phyloP scores from a whole-genome alignment of 1,140 invertebrate species.

The Stenopsyche tienmushanensis region DNA sequence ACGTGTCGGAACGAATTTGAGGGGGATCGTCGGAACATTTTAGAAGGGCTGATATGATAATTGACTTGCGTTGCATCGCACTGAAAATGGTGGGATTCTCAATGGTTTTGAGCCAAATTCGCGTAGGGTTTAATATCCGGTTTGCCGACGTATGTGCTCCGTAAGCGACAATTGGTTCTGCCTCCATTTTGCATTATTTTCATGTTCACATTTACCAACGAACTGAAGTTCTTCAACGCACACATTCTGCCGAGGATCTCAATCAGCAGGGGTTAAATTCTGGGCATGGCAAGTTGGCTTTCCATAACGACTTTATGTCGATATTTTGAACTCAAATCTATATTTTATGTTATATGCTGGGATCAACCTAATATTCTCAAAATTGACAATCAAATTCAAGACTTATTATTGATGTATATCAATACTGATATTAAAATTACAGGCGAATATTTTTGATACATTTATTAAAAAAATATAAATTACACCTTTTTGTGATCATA shows the following conservation, averaged over 20 bases:
- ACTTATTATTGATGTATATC: no score
- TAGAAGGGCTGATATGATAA: not conserved
- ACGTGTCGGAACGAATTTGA: not conserved
- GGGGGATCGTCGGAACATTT: no score
- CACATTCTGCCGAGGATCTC: not conserved
- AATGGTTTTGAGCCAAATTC: constrained; percentile 7
- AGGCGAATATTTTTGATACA: no score
- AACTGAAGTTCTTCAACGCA: not conserved
- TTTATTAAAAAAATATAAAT: no score
- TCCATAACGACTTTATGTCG: not conserved
- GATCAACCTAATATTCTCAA: no score
- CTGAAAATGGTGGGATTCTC: not conserved
- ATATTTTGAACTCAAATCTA: no score
- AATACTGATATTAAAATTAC: no score
- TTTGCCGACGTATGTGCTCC: not conserved
- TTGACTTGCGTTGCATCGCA: not conserved
- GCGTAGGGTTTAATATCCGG: constrained; percentile 4
- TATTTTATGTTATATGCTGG: no score
- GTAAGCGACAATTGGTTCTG: constrained; percentile 11
- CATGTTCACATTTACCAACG: not conserved
- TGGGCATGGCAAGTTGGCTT: not conserved
- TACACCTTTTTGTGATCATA: no score
- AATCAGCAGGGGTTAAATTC: not conserved
- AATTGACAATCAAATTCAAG: no score
- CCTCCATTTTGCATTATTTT: constrained; percentile 14